phyloP scores from a whole-genome alignment of 2,113 vertebrate species.

The Dasypus novemcinctus region DNA sequence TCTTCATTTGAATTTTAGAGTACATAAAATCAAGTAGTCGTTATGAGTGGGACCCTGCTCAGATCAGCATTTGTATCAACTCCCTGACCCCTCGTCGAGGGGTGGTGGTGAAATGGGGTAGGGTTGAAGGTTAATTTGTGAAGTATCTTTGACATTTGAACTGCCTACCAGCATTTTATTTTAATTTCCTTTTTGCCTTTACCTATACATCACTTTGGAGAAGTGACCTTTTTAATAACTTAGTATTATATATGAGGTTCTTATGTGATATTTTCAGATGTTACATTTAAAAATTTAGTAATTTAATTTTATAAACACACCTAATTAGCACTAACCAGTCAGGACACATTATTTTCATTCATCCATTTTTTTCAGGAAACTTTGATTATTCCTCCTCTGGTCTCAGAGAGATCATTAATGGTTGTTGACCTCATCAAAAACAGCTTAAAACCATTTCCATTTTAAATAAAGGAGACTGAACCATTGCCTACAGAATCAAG shows the following conservation, averaged over 20 bases:
- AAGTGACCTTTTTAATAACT: not conserved
- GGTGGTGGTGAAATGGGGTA: not conserved
- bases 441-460: not conserved
- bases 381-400: constrained; percentile 6
- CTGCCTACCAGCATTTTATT: not conserved
- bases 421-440: constrained; percentile 9
- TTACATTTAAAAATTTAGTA: not conserved
- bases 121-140: not conserved
- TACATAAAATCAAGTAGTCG: not conserved
- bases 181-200: constrained; percentile 6
- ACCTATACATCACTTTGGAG: not conserved
- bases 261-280: not conserved
- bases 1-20: not conserved
- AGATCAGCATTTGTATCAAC: not conserved
- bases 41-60: not conserved
- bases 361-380: not conserved
- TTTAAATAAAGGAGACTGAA: not conserved
- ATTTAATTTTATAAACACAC: not conserved
- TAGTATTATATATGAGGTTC: not conserved
- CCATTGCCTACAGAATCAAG: not conserved
- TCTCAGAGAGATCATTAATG: not conserved
- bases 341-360: not conserved
- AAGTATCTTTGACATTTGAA: not conserved
- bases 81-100: not conserved
- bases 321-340: not conserved